Evolutionary conservation across 2,888 invertebrate genomes (phyloP).

Genomic region (Gonocerus acuteangulatus): DNA sequence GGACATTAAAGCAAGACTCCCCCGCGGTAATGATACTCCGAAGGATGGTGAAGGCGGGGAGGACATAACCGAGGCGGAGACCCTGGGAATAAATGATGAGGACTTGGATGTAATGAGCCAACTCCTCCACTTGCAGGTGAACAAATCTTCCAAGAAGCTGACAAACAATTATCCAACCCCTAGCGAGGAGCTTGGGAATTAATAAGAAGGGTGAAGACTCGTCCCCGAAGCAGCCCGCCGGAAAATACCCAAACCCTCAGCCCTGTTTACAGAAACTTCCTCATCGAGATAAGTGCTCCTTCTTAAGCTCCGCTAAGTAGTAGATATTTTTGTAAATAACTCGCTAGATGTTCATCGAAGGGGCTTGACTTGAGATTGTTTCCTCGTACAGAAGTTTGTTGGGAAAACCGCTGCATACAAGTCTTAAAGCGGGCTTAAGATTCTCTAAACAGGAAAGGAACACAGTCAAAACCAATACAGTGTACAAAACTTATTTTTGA

Average conservation of each 20-base stretch:
- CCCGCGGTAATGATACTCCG: no score
- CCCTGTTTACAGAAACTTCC: constrained; percentile 31
- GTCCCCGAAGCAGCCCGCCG: constrained; percentile 10
- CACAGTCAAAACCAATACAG: no score
- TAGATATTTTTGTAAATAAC: constrained; percentile 13
- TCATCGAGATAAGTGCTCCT: constrained; percentile 31
- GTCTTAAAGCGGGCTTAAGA: no score
- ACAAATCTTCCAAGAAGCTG: constrained; percentile 13
- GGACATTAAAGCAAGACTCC: no score
- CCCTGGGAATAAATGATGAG: no score
- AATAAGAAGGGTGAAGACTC: constrained; percentile 23
- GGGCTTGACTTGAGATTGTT: constrained; percentile 4
- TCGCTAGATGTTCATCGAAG: constrained; percentile 4
- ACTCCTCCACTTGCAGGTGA: constrained; percentile 10
- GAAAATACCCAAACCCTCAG: constrained; percentile 31
- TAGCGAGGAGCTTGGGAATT: constrained; percentile 3
- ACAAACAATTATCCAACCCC: constrained; percentile 20
- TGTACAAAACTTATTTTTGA: no score
- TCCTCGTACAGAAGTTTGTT: no score
- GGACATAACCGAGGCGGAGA: no score
- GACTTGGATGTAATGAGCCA: no score
- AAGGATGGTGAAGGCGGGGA: no score
- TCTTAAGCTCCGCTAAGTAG: constrained; percentile 16
- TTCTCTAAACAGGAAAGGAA: no score
- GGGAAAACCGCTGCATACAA: no score